Evolutionary conservation across 1,140 invertebrate species (phyloP).

Genomic region (Drosophila lacertosa): DNA sequence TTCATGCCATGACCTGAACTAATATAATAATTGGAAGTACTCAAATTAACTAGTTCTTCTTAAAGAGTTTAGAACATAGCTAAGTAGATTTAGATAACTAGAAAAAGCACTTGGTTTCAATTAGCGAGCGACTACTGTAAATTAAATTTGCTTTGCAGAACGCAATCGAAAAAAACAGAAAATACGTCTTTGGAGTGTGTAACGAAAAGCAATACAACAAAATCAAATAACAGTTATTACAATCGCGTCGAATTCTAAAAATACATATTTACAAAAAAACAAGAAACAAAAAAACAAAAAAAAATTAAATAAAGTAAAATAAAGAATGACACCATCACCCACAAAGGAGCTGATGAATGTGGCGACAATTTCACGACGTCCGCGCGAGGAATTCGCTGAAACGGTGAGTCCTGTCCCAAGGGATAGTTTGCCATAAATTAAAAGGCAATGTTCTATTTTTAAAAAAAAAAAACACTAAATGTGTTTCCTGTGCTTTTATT

Average conservation of each 20-base stretch:
- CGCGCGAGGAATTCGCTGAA: conserved; percentile 79
- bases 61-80: too few species aligned
- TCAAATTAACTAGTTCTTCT: too few species aligned
- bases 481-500: conserved; percentile 69
- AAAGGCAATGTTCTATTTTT: conserved; percentile 21
- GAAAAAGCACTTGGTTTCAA: not conserved
- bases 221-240: conserved; percentile 36
- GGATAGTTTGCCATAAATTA: conserved; percentile 16
- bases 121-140: conserved; percentile 14
- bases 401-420: conserved; percentile 60
- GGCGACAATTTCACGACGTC: conserved; percentile 74
- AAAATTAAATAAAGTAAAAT: conserved; percentile 11
- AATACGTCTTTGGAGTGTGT: conserved; percentile 33
- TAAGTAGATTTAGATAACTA: too few species aligned
- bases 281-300: not conserved
- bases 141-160: conserved; percentile 34
- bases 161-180: conserved; percentile 42
- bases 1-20: too few species aligned
- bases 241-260: conserved; percentile 19
- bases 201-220: conserved; percentile 66
- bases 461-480: conserved; percentile 44
- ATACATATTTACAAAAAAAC: conserved; percentile 6
- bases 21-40: too few species aligned
- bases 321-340: conserved; percentile 72
- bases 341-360: conserved; percentile 77